Conservation (phyloP, 2,113 vertebrate genomes). For the Oncorhynchus clarkii region DNA sequence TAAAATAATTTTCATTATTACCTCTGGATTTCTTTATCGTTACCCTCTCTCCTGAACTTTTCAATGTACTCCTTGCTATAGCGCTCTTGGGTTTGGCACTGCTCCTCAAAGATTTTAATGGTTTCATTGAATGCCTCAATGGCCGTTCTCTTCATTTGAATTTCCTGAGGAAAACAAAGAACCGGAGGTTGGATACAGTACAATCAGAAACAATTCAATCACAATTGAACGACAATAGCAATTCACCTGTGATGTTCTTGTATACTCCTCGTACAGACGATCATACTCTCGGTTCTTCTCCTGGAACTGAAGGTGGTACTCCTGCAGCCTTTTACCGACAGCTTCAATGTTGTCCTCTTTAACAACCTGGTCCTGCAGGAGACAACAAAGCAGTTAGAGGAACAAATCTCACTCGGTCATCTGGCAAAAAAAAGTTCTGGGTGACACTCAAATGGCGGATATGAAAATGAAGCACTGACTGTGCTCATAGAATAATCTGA, state of each 20-base stretch:
- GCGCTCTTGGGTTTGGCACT: constrained; percentile 97
- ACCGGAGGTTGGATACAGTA: no score
- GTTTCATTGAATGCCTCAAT: constrained; percentile 99
- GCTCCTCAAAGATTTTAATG: constrained; percentile 99
- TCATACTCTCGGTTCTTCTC: constrained; percentile 98
- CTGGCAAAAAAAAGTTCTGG: no score
- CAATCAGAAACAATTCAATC: no score
- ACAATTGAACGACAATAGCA: background rate
- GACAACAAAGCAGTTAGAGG: background rate
- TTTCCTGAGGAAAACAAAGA: constrained; percentile 75
- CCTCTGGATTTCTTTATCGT: constrained; percentile 99
- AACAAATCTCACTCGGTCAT: no score
- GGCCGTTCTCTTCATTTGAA: constrained; percentile 99
- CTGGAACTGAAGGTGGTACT: constrained; percentile 96
- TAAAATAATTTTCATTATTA: constrained; percentile 39
- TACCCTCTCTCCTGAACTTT: constrained; percentile 95
- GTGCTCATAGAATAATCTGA: no score
- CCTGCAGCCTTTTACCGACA: constrained; percentile 96
- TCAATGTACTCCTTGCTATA: constrained; percentile 99
- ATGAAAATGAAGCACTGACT: no score
- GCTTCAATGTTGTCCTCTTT: constrained; percentile 98
- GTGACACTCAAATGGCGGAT: no score
- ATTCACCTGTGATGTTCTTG: constrained; percentile 90
- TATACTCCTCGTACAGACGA: constrained; percentile 97
- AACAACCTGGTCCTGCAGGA: constrained; percentile 92